These are phyloP conservation scores for Galemys pyrenaicus DNA, from an alignment of 2,113 vertebrate genomes.

Conservation along the genomic window DNA sequence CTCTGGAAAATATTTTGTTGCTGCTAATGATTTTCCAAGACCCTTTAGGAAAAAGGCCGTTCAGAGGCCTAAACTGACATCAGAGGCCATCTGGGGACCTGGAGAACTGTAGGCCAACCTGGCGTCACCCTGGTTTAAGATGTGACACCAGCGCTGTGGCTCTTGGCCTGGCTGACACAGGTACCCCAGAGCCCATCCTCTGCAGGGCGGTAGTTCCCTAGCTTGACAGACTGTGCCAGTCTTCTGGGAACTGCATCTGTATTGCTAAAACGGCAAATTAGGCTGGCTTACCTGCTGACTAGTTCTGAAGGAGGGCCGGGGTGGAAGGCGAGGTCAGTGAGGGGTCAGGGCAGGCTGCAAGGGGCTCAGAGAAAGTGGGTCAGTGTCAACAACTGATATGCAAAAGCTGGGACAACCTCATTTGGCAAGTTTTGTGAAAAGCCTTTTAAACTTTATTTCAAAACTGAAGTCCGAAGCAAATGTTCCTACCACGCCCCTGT, in stretches of 20 bases:
- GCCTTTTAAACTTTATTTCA: constrained; percentile 46
- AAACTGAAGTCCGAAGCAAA: constrained; percentile 58
- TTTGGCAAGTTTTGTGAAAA: neutral
- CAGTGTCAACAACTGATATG: neutral
- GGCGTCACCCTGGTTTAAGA: neutral
- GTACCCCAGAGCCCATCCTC: neutral
- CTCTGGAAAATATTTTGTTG: constrained; percentile 72
- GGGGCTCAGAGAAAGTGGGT: neutral
- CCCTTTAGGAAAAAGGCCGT: constrained; percentile 57
- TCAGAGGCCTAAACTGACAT: neutral
- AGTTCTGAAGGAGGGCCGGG: constrained; percentile 3
- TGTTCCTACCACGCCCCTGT: constrained; percentile 52
- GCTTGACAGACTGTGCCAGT: neutral
- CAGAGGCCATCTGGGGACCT: neutral
- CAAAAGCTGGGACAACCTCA: neutral
- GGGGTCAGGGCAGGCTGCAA: neutral
- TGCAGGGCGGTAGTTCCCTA: neutral
- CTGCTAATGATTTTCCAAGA: constrained; percentile 68
- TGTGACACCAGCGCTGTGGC: neutral
- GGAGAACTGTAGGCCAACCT: neutral
- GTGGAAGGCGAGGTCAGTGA: neutral
- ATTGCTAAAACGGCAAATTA: neutral
- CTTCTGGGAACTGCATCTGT: neutral
- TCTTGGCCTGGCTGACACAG: too few species aligned
- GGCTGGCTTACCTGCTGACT: neutral